Percentiles rank a stretch among this genome's conserved stretches.
These are phyloP conservation scores for Erannis defoliaria DNA, from an alignment of 2,888 invertebrate genomes.

Conservation along the genomic window DNA sequence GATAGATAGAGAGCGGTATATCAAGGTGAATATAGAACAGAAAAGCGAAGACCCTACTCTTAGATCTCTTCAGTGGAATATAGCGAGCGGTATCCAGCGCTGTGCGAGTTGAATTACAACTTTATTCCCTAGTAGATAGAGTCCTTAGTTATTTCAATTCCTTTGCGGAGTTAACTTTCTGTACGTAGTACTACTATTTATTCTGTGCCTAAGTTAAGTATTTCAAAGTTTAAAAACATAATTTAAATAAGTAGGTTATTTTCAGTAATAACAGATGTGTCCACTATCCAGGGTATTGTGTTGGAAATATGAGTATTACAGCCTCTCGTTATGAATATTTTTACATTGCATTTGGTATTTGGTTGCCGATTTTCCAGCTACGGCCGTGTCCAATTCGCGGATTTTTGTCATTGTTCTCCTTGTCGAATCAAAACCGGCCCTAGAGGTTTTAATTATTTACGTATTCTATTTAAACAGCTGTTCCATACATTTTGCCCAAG, in stretches of 20 bases:
- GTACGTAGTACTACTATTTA: too few relatives aligned
- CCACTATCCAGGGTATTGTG: slow-evolving; percentile 33
- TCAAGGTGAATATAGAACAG: too few relatives aligned
- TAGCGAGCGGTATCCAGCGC: too few relatives aligned
- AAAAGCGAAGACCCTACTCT: too few relatives aligned
- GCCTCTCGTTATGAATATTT: slow-evolving; percentile 26
- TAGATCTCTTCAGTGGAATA: too few relatives aligned
- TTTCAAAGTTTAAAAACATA: neutral
- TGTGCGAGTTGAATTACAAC: too few relatives aligned
- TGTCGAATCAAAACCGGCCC: neutral
- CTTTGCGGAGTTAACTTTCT: too few relatives aligned
- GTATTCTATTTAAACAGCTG: neutral
- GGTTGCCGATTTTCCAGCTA: slow-evolving; percentile 23
- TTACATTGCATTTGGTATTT: slow-evolving; percentile 27
- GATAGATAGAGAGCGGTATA: too few relatives aligned
- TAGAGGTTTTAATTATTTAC: neutral
- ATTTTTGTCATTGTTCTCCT: slow-evolving; percentile 14
- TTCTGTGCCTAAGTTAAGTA: neutral
- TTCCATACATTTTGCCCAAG: too few relatives aligned
- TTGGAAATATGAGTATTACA: slow-evolving; percentile 1
- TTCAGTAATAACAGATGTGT: slow-evolving; percentile 5
- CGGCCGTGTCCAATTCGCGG: slow-evolving; percentile 27
- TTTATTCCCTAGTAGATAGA: too few relatives aligned
- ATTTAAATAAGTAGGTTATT: neutral
- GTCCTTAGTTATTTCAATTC: too few relatives aligned